A percentile compares a stretch with the other conserved stretches of the same genome.
These are phyloP conservation scores for Erpobdella octoculata DNA, from an alignment of 2,888 invertebrate species.

Conservation along the genomic window DNA sequence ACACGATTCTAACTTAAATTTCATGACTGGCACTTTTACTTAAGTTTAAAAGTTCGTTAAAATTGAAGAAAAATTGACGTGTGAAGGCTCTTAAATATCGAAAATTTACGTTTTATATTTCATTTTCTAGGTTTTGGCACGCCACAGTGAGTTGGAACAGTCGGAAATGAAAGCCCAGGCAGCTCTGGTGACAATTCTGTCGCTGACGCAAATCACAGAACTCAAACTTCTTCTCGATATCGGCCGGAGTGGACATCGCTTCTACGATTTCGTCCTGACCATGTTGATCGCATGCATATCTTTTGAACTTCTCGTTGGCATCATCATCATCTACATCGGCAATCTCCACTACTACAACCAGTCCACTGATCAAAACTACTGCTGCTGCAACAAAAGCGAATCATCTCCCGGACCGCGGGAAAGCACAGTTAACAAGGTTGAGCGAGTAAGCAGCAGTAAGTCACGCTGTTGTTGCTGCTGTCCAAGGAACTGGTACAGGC, in stretches of 20 bases:
- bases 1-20: conserved; percentile 12
- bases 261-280: conserved; percentile 40
- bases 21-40: background rate
- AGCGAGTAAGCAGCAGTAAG: background rate
- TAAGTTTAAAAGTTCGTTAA: too few species aligned
- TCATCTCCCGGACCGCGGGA: background rate
- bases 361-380: conserved; percentile 11
- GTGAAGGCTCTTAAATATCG: too few species aligned
- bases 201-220: conserved; percentile 40
- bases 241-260: conserved; percentile 38
- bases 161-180: conserved; percentile 40
- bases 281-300: conserved; percentile 39
- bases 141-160: conserved; percentile 39
- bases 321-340: conserved; percentile 40
- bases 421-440: background rate
- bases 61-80: too few species aligned
- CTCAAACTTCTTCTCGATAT: conserved; percentile 39
- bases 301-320: conserved; percentile 38
- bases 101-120: too few species aligned
- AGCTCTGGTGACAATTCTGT: conserved; percentile 39
- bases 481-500: conserved; percentile 27
- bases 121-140: conserved; percentile 35
- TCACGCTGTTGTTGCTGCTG: conserved; percentile 33
- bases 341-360: conserved; percentile 38
- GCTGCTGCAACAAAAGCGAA: conserved; percentile 7